phyloP scores from a whole-genome alignment of 2,113 vertebrate genomes.

The Sinocyclocheilus anshuiensis region DNA sequence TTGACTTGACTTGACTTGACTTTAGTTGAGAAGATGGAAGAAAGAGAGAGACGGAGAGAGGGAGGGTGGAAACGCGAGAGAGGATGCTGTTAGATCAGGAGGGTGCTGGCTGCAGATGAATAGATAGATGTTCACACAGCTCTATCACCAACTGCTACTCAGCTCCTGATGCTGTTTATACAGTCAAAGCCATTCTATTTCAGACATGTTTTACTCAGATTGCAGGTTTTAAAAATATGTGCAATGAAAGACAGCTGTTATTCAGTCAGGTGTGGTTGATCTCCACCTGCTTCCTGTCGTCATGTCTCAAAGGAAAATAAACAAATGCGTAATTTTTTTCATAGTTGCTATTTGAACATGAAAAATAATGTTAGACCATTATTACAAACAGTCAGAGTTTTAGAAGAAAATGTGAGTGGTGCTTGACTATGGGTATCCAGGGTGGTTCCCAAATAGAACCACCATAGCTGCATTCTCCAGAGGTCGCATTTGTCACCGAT shows the following conservation, averaged over 20 bases:
- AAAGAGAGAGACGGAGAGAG: background rate
- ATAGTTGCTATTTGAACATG: background rate
- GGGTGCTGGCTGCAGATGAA: constrained; percentile 29
- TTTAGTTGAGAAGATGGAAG: constrained; percentile 14
- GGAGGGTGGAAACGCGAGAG: background rate
- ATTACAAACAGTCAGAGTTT: background rate
- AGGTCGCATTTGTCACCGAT: no score
- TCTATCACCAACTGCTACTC: background rate
- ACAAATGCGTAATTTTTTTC: background rate
- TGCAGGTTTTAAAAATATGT: background rate
- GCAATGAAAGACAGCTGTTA: background rate
- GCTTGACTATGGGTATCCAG: background rate
- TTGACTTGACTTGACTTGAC: no score
- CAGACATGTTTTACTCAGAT: background rate
- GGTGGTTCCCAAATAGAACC: background rate
- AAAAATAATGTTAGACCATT: background rate
- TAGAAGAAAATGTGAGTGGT: background rate
- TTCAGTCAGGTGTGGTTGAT: constrained; percentile 13
- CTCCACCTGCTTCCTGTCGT: constrained; percentile 6
- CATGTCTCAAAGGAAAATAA: background rate
- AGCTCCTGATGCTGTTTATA: background rate
- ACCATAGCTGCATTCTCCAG: no score
- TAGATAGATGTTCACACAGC: constrained; percentile 1
- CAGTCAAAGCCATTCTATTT: background rate
- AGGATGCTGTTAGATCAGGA: constrained; percentile 16